Conservation (phyloP, 2,113 vertebrate genomes). For the Microtus montanus region DNA sequence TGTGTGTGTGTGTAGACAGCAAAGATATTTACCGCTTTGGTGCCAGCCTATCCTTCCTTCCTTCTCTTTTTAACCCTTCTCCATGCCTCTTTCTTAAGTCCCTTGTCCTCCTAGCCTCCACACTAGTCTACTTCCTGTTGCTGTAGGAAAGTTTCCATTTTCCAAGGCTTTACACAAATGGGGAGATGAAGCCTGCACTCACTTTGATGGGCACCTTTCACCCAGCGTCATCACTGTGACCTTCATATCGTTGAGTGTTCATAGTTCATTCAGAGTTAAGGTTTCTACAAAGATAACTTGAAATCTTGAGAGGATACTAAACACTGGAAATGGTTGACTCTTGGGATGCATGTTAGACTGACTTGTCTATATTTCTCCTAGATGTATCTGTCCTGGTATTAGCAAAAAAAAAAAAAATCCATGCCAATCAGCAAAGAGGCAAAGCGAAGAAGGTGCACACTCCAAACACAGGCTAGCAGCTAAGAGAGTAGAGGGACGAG, state of each 20-base stretch:
- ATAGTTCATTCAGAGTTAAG: neutral
- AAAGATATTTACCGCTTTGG: neutral
- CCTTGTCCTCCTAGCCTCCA: neutral
- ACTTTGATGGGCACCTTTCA: neutral
- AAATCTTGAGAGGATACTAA: neutral
- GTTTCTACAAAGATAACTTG: neutral
- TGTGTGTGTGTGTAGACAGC: neutral
- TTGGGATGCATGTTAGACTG: neutral
- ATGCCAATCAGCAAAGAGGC: neutral
- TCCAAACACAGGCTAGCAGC: neutral
- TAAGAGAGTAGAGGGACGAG: neutral
- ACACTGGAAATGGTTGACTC: neutral
- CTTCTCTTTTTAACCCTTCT: neutral
- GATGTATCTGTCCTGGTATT: conserved; percentile 33
- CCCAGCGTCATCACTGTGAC: neutral
- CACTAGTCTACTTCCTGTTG: neutral
- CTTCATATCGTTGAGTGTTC: neutral
- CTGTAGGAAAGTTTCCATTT: neutral
- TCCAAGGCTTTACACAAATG: neutral
- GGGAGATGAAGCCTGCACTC: neutral
- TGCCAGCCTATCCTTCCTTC: neutral
- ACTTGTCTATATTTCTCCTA: neutral
- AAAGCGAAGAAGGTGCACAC: neutral
- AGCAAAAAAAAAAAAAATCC: conserved; percentile 35
- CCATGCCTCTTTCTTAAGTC: neutral